Evolutionary conservation across 2,113 vertebrate species (phyloP).

Genomic region (Oncorhynchus keta): DNA sequence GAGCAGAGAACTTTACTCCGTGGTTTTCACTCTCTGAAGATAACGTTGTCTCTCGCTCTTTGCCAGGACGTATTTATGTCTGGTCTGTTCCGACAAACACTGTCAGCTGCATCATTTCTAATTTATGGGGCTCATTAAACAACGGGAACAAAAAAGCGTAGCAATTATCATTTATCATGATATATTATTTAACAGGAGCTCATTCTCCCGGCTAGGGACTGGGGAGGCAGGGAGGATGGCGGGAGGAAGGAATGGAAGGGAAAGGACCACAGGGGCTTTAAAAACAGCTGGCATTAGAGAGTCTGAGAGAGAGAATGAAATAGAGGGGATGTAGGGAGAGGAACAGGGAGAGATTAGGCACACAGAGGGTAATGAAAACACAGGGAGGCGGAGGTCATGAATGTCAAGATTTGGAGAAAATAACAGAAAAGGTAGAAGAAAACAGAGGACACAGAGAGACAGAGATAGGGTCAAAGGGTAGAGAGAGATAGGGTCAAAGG

Average conservation of each 20-base stretch:
- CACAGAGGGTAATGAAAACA: background rate
- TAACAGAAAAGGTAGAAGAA: no score
- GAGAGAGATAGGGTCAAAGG: no score
- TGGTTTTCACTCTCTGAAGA: slow-evolving; percentile 1
- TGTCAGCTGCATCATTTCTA: slow-evolving; percentile 92
- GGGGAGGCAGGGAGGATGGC: slow-evolving; percentile 69
- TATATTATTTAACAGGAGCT: slow-evolving; percentile 99
- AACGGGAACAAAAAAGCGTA: slow-evolving; percentile 77
- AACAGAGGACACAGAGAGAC: slow-evolving; percentile 36
- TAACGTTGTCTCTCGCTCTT: slow-evolving; percentile 29
- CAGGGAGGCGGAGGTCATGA: slow-evolving; percentile 25
- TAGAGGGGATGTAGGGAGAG: slow-evolving; percentile 18
- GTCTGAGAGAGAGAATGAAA: slow-evolving; percentile 10
- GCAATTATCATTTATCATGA: slow-evolving; percentile 99
- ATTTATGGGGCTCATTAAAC: slow-evolving; percentile 98
- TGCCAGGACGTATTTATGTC: slow-evolving; percentile 52
- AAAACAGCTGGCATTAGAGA: slow-evolving; percentile 64
- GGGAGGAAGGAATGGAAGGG: slow-evolving; percentile 54
- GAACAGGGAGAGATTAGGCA: background rate
- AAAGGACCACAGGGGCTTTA: slow-evolving; percentile 57
- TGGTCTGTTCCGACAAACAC: slow-evolving; percentile 75
- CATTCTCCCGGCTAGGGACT: slow-evolving; percentile 87
- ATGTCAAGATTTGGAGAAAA: background rate
- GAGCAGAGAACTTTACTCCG: background rate
- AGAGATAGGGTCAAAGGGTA: slow-evolving; percentile 6